Evolutionary conservation across 2,888 invertebrate species (phyloP).

Genomic region (Noctua pronuba): DNA sequence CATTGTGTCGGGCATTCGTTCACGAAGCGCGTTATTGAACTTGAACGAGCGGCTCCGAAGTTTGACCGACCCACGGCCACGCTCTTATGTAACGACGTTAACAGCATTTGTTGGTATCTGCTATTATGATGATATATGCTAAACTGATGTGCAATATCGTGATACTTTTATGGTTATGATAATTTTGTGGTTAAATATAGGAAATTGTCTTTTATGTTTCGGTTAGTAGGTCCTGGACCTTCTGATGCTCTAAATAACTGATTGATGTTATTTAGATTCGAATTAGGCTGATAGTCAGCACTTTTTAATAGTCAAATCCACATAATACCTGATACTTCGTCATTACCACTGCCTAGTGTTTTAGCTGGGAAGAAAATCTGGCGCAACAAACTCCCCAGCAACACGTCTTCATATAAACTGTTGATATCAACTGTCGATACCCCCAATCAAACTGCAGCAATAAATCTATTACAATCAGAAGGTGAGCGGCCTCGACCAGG

Average conservation of each 20-base stretch:
- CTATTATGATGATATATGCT: slow-evolving; percentile 48
- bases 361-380: neutral
- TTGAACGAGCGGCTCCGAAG: slow-evolving; percentile 59
- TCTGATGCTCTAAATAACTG: neutral
- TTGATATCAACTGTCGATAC: neutral
- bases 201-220: slow-evolving; percentile 31
- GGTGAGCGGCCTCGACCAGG: slow-evolving; percentile 8
- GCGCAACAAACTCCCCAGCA: neutral
- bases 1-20: slow-evolving; percentile 37
- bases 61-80: slow-evolving; percentile 62
- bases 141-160: slow-evolving; percentile 31
- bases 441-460: neutral
- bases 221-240: neutral
- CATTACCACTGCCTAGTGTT: neutral
- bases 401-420: neutral
- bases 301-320: neutral
- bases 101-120: slow-evolving; percentile 32
- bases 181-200: slow-evolving; percentile 28
- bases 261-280: neutral
- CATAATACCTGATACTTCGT: neutral
- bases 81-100: slow-evolving; percentile 53
- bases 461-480: neutral
- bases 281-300: neutral
- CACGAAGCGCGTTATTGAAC: slow-evolving; percentile 65
- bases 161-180: slow-evolving; percentile 23